These are phyloP conservation scores for Drosophila austrosaltans DNA, from an alignment of 2,888 invertebrate genomes.

Conservation along the genomic window DNA sequence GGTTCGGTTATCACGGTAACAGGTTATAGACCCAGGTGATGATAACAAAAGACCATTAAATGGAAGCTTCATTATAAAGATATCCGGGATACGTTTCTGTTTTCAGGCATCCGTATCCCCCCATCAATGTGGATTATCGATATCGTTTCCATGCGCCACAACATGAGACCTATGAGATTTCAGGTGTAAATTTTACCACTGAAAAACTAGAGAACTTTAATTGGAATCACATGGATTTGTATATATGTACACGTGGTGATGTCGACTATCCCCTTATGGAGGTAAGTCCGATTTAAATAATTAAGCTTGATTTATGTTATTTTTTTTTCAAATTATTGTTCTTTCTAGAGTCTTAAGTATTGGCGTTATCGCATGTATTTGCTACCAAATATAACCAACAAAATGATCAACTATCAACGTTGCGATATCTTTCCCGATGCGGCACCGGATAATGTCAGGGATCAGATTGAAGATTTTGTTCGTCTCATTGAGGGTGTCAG, in stretches of 20 bases:
- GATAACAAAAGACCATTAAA: not conserved
- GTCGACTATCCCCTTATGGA: conserved; percentile 94
- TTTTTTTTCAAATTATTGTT: not conserved
- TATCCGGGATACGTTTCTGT: not conserved
- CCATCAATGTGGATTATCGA: conserved; percentile 95
- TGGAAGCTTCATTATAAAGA: not conserved
- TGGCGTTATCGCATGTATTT: conserved; percentile 96
- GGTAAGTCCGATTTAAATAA: conserved; percentile 84
- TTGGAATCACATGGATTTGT: conserved; percentile 99
- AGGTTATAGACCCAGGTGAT: conserved; percentile 94
- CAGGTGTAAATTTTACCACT: conserved; percentile 96
- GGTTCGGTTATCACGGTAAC: conserved; percentile 97
- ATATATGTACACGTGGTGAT: conserved; percentile 97
- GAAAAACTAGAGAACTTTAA: conserved; percentile 98
- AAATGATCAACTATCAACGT: conserved; percentile 89
- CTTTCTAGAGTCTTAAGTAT: conserved; percentile 90
- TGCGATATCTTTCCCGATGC: conserved; percentile 91
- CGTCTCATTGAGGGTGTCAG: conserved; percentile 94
- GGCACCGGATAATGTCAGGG: conserved; percentile 85
- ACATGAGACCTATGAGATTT: conserved; percentile 96
- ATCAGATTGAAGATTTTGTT: conserved; percentile 89
- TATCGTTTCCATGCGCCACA: conserved; percentile 97
- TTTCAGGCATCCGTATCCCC: conserved; percentile 95
- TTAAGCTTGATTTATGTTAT: not conserved
- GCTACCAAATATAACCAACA: conserved; percentile 92